Evolutionary conservation across 1,140 invertebrate genomes (phyloP).

Genomic region (Dinoponera quadriceps): DNA sequence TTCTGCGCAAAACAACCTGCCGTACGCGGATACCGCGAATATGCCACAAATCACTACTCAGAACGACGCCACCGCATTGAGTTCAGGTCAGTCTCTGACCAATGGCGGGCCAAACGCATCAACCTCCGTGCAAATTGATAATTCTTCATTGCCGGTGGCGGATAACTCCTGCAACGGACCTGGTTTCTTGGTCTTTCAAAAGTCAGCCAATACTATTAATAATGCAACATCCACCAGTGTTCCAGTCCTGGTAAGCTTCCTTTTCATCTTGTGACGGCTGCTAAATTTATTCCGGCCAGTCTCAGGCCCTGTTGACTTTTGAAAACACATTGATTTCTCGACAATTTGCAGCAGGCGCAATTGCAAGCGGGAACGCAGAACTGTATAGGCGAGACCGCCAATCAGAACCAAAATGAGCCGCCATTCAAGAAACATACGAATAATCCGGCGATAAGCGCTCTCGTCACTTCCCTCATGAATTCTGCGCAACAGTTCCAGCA

Average conservation of each 20-base stretch:
- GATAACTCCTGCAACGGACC: conserved; percentile 86
- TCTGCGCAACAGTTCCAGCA: conserved; percentile 92
- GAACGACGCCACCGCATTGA: conserved; percentile 74
- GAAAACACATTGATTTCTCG: conserved; percentile 23
- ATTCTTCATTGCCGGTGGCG: conserved; percentile 77
- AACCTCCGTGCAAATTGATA: conserved; percentile 80
- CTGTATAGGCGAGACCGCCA: conserved; percentile 76
- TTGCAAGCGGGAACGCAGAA: conserved; percentile 85
- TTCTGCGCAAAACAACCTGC: conserved; percentile 75
- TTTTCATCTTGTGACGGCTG: neutral
- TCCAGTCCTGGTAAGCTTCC: conserved; percentile 85
- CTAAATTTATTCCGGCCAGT: too few species aligned
- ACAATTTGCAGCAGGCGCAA: conserved; percentile 86
- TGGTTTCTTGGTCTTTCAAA: conserved; percentile 86
- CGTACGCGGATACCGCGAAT: conserved; percentile 77
- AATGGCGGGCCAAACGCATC: conserved; percentile 75
- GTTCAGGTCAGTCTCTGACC: conserved; percentile 77
- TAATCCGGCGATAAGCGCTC: conserved; percentile 91
- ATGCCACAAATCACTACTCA: conserved; percentile 77
- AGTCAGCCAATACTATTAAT: conserved; percentile 76
- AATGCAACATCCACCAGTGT: conserved; percentile 85
- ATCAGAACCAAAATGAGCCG: conserved; percentile 85
- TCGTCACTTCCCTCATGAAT: conserved; percentile 92
- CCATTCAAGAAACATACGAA: conserved; percentile 88
- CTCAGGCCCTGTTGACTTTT: neutral